Base-by-base conservation (phyloP, 2,797 vertebrate genomes). In the Sciurus vulgaris region DNA sequence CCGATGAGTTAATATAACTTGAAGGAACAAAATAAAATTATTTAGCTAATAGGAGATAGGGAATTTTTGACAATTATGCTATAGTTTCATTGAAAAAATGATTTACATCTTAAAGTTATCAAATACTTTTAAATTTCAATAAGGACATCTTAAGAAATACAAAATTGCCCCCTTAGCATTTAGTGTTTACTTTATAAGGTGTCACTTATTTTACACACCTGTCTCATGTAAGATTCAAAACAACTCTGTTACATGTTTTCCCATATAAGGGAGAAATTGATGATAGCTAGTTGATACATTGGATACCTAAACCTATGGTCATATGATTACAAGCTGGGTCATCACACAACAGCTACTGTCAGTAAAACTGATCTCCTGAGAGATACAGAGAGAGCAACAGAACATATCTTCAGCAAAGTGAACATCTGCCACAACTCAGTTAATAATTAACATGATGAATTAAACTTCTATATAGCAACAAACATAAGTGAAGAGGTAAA, bases 251-350 rank as follows among this genome's bases (percentile, higher is more conserved):
- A 38, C 15, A 77, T 63, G 38, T 72, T 76, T 96, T 77, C 14
- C 56, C 28, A 82, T 41, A n/a, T 77, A 67, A 91, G n/a, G 28
- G 41, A 96, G 38, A 93, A 94, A 93, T 14, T 67, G 76, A 51
- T 77, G 74, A 86, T 18, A 72, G 20, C 30, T 20, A 93, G 38
- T 65, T 63, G 13, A 94, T 8, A 56, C 14, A 83, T 54, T 86
- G 47, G 20, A 44, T n/a, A 61, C 26, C n/a, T 73, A 73, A 83
- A 35, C 35, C 51, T 94, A 87, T 1, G 51, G 1, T 38, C 15
- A 63, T 20, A 35, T 82, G 6, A 82, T 81, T 51, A 78, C 30
- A 83, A 49, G 3, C 9, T 86, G 22, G 30, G 22, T 79, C 33
- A 69, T 54, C 77, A 81, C 15, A 78, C 5, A 67, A 44, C 7